Evolutionary conservation across 2,888 invertebrate species (phyloP), one percentile per base, ranked within the genome.

Genomic region (Drosophila macrothrix): DNA sequence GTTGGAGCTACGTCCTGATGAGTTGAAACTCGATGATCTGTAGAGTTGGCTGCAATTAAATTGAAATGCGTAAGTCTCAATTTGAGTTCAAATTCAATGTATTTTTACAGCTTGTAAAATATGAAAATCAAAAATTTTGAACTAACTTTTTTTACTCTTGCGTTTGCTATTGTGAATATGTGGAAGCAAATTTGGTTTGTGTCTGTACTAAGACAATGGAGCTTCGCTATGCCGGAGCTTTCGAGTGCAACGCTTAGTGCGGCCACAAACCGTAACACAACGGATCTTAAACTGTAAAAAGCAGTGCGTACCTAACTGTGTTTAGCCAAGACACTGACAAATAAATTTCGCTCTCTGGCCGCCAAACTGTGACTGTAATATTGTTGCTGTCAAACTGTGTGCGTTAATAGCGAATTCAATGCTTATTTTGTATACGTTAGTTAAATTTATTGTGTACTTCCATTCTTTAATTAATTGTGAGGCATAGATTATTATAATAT

Each of bases 11-110:
- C 97, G 96, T 83, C 98, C 97, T 72, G 97, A 97, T 89, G 97
- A 97, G 94, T 97, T 97, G 94, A 98, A 98, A 94, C 97, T 97
- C 92, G 97, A 97, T 93, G 97, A 97, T 93, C 98, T 96, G 94
- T 97, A 97, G 91, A 98, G 95, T 94, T 97, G 97, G 94, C 97
- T 97, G 92, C 0, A 72, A 69, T 4, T 5, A 10, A 65, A 52
- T 19, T 54, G 16, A 93, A 61, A 61, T 59, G 35, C 25, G 22
- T 22, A 10, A 56, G 16, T 31, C 31, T 37, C 0, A 22, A 22
- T 43, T 66, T 49, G 4, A 55, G 63, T 46, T n/a, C 25, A 41
- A 61, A 69, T 28, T 29, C 10, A 56, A 43, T n/a, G 7, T 56
- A 37, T 39, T 39, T 56, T n/a, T 14, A 12, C 12, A 55, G 28